phyloP scores from a whole-genome alignment of 2,113 vertebrate genomes.

The Pluvialis apricaria region DNA sequence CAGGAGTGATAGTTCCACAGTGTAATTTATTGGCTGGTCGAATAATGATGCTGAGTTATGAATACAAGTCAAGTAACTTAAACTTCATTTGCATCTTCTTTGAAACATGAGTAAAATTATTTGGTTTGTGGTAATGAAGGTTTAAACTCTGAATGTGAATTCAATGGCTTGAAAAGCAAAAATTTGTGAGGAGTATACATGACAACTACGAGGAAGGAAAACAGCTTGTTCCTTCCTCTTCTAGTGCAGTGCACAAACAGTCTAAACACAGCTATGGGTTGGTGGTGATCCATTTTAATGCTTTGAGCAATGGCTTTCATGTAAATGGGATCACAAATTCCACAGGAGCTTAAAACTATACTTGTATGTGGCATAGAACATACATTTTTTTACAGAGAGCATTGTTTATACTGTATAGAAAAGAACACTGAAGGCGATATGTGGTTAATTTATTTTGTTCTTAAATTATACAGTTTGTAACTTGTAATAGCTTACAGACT shows the following conservation, averaged over 20 bases:
- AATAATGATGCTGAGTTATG: background rate
- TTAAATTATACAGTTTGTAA: background rate
- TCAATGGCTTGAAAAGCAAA: background rate
- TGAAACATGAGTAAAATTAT: background rate
- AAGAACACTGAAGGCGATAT: background rate
- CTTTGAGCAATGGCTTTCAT: background rate
- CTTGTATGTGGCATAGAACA: rapidly evolving
- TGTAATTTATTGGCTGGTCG: background rate
- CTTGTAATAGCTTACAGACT: background rate
- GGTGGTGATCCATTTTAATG: background rate
- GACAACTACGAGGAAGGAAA: background rate
- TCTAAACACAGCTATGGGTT: background rate
- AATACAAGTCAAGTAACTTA: background rate
- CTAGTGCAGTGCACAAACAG: background rate
- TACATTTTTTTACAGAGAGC: background rate
- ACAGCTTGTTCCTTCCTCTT: background rate
- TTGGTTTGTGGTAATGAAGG: background rate
- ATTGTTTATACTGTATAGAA: background rate
- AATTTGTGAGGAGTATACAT: background rate
- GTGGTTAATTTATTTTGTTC: background rate
- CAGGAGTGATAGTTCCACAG: background rate
- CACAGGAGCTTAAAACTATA: background rate
- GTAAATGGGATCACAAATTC: background rate
- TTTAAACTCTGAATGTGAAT: background rate
- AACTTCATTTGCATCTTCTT: background rate